Base-by-base conservation (phyloP, 2,888 invertebrate genomes). In the Clivina fossor region DNA sequence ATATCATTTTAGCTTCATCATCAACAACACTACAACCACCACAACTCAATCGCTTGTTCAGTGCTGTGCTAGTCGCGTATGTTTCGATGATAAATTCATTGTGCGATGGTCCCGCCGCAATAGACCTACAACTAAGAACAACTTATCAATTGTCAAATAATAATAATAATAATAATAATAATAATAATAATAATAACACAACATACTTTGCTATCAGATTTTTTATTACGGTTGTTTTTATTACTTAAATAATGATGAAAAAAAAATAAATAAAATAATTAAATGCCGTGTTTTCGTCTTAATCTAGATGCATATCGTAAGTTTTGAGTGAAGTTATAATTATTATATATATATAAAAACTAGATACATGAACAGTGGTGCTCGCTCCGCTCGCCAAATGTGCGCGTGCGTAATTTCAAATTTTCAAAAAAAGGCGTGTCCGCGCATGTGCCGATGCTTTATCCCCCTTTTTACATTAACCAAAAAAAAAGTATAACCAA, bases 51-150 rank as follows among this genome's bases (percentile, higher is more conserved):
- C 59, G 58, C 58, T 64, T 33, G 47, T 46, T 40, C 57, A 50
- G 53, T 63, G 61, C 60, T 66, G 67, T 66, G 68, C 65, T 66
- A 61, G 54, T 59, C 65, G 66, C 64, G 67, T 65, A 65, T 57
- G 58, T 58, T 56, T 53, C 57, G 50, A 47, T n/a, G n/a, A n/a
- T n/a, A n/a, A n/a, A n/a, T n/a, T n/a, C n/a, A n/a, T n/a, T n/a
- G n/a, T n/a, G n/a, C n/a, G n/a, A n/a, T n/a, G n/a, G n/a, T n/a
- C n/a, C 48, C 48, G 46, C 38, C 49, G 54, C 46, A 38, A 53
- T 50, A 40, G 40, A 56, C 16, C 41, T 40, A 43, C 50, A 56
- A 50, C 56, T n/a, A n/a, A n/a, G 48, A 57, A 59, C 54, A 53
- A 57, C 53, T 59, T 47, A 59, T 56, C 33, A 58, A 51, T 58